Base-by-base conservation (phyloP, 2,888 invertebrate genomes). In the Agrilus biguttatus region DNA sequence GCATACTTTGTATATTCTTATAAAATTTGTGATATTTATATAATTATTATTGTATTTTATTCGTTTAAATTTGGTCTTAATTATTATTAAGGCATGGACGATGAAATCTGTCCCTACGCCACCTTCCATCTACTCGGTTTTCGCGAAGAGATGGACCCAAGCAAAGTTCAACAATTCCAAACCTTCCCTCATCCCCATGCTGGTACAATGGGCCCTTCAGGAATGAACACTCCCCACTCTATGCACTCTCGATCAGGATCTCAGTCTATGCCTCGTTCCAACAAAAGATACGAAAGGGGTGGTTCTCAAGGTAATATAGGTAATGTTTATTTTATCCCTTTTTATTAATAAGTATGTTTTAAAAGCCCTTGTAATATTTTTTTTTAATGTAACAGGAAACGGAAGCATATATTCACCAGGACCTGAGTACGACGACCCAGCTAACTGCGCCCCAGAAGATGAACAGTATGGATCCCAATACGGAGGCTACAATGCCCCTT, bases 101-200 rank as follows among this genome's bases (percentile, higher is more conserved):
- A 92, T 62, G 92, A 93, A 68, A 92, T 93, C 65, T 92, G 92
- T 70, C 93, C 93, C 36, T 93, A 93, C 69, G 93, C 93, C 8
- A 93, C 93, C 36, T 93, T 93, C 83, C 92, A 93, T 67, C 75
- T 91, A 59, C 78, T 91, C 45, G 91, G 90, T 54, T 91, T 91
- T 83, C 85, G 91, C 56, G 90, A 91, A 65, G 90, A 91, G 75
- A 90, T 91, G 89, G 90, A 91, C 66, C 90, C 89, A 38, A 82
- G 75, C 65, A 90, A 89, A 72, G 87, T 87, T 34, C 77, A 88
- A 81, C 75, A 88, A 69, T 88, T 89, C 80, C 75, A 89, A 70
- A 85, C 89, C 53, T 83, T 84, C 74, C 83, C 83, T 2, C 88
- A 89, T 66, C 81, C 80, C 45, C 81, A 87, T 67, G 82, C 85